A percentile compares a stretch with the other conserved stretches of the same genome.
phyloP scores from a whole-genome alignment of 2,797 vertebrate genomes.

The Fistularia tabacaria region DNA sequence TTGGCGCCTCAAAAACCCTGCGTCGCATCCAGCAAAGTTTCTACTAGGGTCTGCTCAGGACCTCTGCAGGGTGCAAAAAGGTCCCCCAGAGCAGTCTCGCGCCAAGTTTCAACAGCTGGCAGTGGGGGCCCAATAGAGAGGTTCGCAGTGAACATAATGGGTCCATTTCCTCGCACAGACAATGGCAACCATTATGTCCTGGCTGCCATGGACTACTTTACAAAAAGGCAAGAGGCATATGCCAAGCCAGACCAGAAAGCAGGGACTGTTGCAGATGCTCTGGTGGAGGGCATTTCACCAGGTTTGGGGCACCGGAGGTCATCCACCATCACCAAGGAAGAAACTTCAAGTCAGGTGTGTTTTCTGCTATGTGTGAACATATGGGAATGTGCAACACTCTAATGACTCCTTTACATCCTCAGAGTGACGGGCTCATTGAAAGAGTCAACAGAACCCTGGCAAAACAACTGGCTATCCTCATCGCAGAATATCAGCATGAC shows the following conservation, averaged over 20 bases:
- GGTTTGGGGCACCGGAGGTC: not conserved
- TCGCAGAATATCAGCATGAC: not conserved
- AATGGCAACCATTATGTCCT: conserved; percentile 1
- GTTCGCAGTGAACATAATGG: conserved; percentile 3
- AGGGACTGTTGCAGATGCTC: not conserved
- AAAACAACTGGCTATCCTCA: conserved; percentile 4
- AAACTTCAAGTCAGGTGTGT: conserved; percentile 2
- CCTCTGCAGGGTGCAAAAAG: not conserved
- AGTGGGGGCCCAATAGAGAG: conserved; percentile 2
- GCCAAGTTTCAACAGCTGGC: not conserved
- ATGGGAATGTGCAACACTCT: not conserved
- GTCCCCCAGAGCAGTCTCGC: not conserved
- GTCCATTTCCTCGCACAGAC: not conserved
- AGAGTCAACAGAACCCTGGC: too few species aligned
- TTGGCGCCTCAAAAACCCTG: too few species aligned
- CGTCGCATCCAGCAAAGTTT: too few species aligned
- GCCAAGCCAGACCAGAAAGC: not conserved
- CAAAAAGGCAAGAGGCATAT: not conserved
- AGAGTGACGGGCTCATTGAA: not conserved
- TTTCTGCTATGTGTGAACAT: not conserved
- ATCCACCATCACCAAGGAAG: not conserved
- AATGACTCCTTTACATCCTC: not conserved
- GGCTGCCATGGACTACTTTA: conserved; percentile 5
- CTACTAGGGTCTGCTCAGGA: conserved; percentile 5
- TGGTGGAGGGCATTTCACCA: conserved; percentile 3